Evolutionary conservation across 1,140 invertebrate species (phyloP), one percentile per base, ranked within the genome.

Genomic region (Panulirus ornatus): DNA sequence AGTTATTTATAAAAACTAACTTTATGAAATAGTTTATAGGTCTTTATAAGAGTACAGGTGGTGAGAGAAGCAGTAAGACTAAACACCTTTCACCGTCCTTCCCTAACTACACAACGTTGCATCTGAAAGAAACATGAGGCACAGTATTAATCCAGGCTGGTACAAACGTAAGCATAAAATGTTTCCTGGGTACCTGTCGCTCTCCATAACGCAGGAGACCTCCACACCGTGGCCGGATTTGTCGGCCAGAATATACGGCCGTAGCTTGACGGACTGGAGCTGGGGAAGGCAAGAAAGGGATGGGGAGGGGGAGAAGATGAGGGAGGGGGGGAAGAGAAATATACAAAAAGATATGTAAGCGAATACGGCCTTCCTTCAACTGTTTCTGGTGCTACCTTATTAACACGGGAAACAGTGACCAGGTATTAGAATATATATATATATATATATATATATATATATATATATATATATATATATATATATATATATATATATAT

Each of bases 131-230:
- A 34, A 16, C 70, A 16, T 51, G 42, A 54, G 51, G 83, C 79
- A 42, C 34, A 34, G 36, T 70, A 85, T 51, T 85, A 85, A 85
- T 85, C 83, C 83, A 40, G 83, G 40, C 42, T 30, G 9, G 36
- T 34, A 71, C 83, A 75, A 83, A 85, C 63, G 83, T 85, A 75
- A 85, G 83, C 70, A 75, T 85, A 85, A 85, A 85, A 85, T 70
- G 40, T 85, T 85, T 85, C 83, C 40, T 30, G n/a, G 27, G 83
- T 85, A 51, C 42, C 83, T 85, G 83, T 85, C 83, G 66, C 27
- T 27, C 40, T 36, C 70, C 70, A 85, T 85, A 85, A 85, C 83
- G 16, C 83, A 51, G 83, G 70, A 66, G n/a, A n/a, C 58, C 70
- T 85, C 42, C 36, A 30, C 42, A 22, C n/a, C n/a, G 83, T 19